Conservation (phyloP, 2,888 invertebrate species). For the Tillus elongatus region DNA sequence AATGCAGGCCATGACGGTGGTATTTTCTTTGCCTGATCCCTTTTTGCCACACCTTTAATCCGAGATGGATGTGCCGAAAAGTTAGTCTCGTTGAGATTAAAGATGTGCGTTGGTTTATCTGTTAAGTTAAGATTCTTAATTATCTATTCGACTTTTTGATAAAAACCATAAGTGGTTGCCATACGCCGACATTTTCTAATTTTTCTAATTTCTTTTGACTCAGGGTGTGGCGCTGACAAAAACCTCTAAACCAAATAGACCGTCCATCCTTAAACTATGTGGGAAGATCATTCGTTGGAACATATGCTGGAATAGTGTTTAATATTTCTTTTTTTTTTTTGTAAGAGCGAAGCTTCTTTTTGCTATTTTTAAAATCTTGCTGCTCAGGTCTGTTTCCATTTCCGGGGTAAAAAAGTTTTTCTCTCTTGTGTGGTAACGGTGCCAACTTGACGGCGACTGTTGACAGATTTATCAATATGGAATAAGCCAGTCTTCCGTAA, state of each 20-base stretch:
- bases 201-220: slow-evolving; percentile 17
- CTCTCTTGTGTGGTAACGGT: too few relatives aligned
- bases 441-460: too few relatives aligned
- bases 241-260: slow-evolving; percentile 16
- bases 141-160: too few relatives aligned
- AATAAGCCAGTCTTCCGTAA: too few relatives aligned
- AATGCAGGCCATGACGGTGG: slow-evolving; percentile 12
- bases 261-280: slow-evolving; percentile 16
- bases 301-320: slow-evolving; percentile 14
- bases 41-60: slow-evolving; percentile 17
- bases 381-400: too few relatives aligned
- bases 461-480: too few relatives aligned
- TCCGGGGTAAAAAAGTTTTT: not conserved
- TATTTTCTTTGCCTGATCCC: slow-evolving; percentile 14
- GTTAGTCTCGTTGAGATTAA: slow-evolving; percentile 21
- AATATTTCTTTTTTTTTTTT: slow-evolving; percentile 15
- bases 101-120: slow-evolving; percentile 16
- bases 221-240: slow-evolving; percentile 15
- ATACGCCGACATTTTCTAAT: slow-evolving; percentile 14
- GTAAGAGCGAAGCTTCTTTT: slow-evolving; percentile 10
- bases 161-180: slow-evolving; percentile 14
- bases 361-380: slow-evolving; percentile 9
- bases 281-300: slow-evolving; percentile 13
- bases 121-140: slow-evolving; percentile 15
- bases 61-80: slow-evolving; percentile 19